A percentile compares a stretch with the other conserved stretches of the same genome.
Evolutionary conservation across 1,140 invertebrate genomes (phyloP).

Genomic region (Trichoplusia ni): DNA sequence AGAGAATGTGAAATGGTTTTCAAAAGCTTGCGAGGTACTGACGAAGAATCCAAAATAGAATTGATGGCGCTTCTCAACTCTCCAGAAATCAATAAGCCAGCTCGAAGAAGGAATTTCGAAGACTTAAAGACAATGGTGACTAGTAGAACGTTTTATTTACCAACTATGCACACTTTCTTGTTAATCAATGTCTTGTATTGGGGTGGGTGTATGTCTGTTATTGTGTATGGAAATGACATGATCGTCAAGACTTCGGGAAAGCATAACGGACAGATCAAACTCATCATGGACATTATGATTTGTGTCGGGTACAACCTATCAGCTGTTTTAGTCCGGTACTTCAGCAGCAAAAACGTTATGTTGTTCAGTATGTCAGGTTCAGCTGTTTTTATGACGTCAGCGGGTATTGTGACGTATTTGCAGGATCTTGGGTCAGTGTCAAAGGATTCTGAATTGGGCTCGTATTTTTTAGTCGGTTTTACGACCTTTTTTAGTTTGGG

Average conservation of each 20-base stretch:
- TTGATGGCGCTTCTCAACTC: conserved; percentile 10
- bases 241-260: background rate
- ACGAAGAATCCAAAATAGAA: conserved; percentile 8
- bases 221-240: conserved; percentile 27
- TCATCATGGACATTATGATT: conserved; percentile 5
- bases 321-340: background rate
- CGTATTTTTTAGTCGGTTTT: conserved; percentile 25
- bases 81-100: background rate
- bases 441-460: background rate
- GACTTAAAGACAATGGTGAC: background rate
- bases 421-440: background rate
- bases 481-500: background rate
- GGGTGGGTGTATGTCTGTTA: conserved; percentile 20
- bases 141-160: conserved; percentile 28
- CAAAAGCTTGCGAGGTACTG: conserved; percentile 24
- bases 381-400: background rate
- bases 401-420: background rate
- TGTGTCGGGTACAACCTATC: background rate
- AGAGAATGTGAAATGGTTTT: conserved; percentile 23
- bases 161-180: conserved; percentile 16
- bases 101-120: background rate
- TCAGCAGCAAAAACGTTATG: conserved; percentile 18
- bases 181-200: conserved; percentile 17
- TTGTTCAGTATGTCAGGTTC: background rate
- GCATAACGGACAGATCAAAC: background rate